A percentile compares a stretch with the other conserved stretches of the same genome.
These are phyloP conservation scores for Dynastes tityus DNA, from an alignment of 2,888 invertebrate species.

Conservation along the genomic window DNA sequence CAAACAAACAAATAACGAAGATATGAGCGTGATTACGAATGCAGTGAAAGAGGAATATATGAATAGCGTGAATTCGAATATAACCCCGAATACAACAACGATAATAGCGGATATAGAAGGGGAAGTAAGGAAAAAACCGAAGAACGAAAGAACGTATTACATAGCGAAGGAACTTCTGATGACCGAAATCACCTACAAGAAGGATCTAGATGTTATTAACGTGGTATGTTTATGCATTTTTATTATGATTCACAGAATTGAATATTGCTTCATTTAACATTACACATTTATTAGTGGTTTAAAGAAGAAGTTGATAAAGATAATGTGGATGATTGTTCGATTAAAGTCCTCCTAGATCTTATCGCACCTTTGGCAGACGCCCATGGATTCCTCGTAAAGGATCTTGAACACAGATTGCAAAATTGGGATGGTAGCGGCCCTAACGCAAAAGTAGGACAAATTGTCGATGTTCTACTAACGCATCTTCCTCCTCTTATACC, in stretches of 20 bases:
- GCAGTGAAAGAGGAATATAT: constrained; percentile 66
- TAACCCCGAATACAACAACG: constrained; percentile 65
- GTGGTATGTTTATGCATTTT: constrained; percentile 75
- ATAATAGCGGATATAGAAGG: constrained; percentile 69
- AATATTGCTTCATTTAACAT: background rate
- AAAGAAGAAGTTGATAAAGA: constrained; percentile 76
- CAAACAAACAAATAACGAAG: constrained; percentile 71
- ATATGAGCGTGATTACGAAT: constrained; percentile 69
- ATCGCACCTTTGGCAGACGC: constrained; percentile 86
- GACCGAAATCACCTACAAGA: constrained; percentile 96
- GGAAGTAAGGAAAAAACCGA: constrained; percentile 66
- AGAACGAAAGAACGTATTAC: constrained; percentile 81
- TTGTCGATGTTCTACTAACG: constrained; percentile 84
- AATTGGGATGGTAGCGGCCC: constrained; percentile 80
- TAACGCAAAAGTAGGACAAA: constrained; percentile 73
- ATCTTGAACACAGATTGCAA: constrained; percentile 83
- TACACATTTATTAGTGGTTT: constrained; percentile 77
- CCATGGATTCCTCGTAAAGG: constrained; percentile 85
- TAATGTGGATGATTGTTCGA: constrained; percentile 76
- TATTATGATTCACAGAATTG: too few relatives aligned
- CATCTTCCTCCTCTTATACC: constrained; percentile 78
- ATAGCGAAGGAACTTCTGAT: constrained; percentile 94
- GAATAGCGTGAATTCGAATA: constrained; percentile 68
- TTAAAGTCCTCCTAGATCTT: constrained; percentile 71
- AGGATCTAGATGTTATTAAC: constrained; percentile 93